Evolutionary conservation across 2,888 invertebrate genomes (phyloP), one percentile per base, ranked within the genome.

Genomic region (Penaeus monodon): DNA sequence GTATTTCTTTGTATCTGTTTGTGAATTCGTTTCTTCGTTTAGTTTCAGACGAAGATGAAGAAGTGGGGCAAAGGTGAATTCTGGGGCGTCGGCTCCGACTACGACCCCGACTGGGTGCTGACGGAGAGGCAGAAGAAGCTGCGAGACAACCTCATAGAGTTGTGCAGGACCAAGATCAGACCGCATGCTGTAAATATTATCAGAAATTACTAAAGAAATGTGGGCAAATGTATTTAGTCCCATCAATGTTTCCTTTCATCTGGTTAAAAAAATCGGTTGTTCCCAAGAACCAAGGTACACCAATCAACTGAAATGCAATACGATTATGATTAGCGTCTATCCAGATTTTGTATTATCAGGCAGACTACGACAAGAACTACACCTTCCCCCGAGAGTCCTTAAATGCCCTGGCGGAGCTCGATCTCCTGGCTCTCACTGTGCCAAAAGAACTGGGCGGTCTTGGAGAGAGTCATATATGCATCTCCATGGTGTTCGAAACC

Each of bases 91-190:
- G 88, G 88, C 44, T 66, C 84, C 17, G 84, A 83, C 38, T 88
- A 73, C 73, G 89, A 89, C 81, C 89, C 88, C 77, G 84, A 85
- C 76, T 89, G 89, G 89, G 12, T 44, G 12, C 85, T 84, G 57
- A 80, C 66, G n/a, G 84, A 88, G 49, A 4, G 38, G 29, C 84
- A 87, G 73, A 88, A 68, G 68, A 76, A 84, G 38, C 76, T 89
- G n/a, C 79, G 84, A 49, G 74, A 84, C 12, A 29, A 84, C 27
- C 84, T 89, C 74, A 88, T 88, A 44, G 86, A 88, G 63, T 6
- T 88, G 49, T 88, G 88, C 82, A 70, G 86, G 57, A 79, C 79
- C 70, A 86, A 81, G 38, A 88, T 88, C 22, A n/a, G 88, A 73
- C 88, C 88, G 44, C 80, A 76, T 74, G 86, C 86, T 20, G 86